Evolutionary conservation across 2,797 vertebrate genomes (phyloP), one percentile per base, ranked within the genome.

Genomic region (Mus caroli): DNA sequence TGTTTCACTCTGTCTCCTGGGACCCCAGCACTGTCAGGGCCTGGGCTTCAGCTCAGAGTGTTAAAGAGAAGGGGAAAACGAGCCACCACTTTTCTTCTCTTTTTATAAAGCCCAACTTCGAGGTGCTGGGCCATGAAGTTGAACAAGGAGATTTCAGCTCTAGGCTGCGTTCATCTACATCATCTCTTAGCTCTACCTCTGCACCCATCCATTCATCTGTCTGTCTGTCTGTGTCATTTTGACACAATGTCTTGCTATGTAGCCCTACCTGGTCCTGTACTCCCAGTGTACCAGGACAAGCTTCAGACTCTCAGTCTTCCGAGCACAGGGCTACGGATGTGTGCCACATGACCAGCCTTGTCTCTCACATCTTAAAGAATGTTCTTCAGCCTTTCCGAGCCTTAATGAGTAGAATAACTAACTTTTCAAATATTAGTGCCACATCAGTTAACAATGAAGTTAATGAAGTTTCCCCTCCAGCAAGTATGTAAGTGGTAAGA

Each of bases 371-470:
- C 28, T 34, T 46, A 69, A 40, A 79, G 43, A 93, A 75, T 75
- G 54, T 60, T 94, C 26, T 34, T 37, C n/a, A n/a, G 52, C 64
- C 64, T 83, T 26, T 79, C 50, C 87, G 50, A 92, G 26, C 50
- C 26, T 78, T 82, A 50, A 2, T 62, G 43, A 75, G 28, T 78
- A 84, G 78, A 96, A 84, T 46, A n/a, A 83, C n/a, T 79, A 37
- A 37, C 8, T 88, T 94, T 93, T 88, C 69, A 11, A 46, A 77
- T 88, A 54, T 86, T 46, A 94, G 13, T 11, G 60, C 58, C 78
- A 26, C 67, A 46, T 88, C 64, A 80, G 64, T 37, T 67, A 46
- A 56, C 67, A 37, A 69, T 3, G 26, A 17, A 52, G 37, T n/a
- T 86, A 12, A 46, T 43, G 43, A 43, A 43, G 43, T 43, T 43